phyloP scores from a whole-genome alignment of 2,113 vertebrate genomes.

The Meriones unguiculatus region DNA sequence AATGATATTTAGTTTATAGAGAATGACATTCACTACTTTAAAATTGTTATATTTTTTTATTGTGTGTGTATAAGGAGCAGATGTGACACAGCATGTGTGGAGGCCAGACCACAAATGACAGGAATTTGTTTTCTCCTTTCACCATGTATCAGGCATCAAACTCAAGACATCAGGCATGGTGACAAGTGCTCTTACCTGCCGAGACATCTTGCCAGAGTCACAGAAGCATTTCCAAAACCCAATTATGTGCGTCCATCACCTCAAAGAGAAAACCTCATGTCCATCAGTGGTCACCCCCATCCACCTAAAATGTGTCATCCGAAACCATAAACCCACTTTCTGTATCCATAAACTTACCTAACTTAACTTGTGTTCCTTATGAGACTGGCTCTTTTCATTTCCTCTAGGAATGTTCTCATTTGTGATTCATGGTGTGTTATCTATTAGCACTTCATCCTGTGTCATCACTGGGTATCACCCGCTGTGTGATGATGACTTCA shows the following conservation, averaged over 20 bases:
- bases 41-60: too few species aligned
- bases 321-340: not conserved
- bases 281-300: not conserved
- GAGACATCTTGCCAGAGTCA: too few species aligned
- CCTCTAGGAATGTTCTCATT: not conserved
- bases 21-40: not conserved
- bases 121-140: not conserved
- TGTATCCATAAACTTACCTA: conserved; percentile 9
- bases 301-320: not conserved
- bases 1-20: not conserved
- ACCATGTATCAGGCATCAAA: not conserved
- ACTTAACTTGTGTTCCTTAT: not conserved
- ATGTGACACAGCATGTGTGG: not conserved
- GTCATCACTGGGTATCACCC: not conserved
- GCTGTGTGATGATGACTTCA: not conserved
- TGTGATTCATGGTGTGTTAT: not conserved
- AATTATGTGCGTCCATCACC: not conserved
- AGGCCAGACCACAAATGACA: too few species aligned
- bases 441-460: not conserved
- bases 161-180: too few species aligned
- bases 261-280: not conserved
- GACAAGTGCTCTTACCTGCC: not conserved
- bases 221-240: not conserved
- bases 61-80: too few species aligned
- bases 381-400: not conserved